Evolutionary conservation across 1,140 invertebrate species (phyloP), one percentile per base, ranked within the genome.

Genomic region (Doryteuthis pealeii): DNA sequence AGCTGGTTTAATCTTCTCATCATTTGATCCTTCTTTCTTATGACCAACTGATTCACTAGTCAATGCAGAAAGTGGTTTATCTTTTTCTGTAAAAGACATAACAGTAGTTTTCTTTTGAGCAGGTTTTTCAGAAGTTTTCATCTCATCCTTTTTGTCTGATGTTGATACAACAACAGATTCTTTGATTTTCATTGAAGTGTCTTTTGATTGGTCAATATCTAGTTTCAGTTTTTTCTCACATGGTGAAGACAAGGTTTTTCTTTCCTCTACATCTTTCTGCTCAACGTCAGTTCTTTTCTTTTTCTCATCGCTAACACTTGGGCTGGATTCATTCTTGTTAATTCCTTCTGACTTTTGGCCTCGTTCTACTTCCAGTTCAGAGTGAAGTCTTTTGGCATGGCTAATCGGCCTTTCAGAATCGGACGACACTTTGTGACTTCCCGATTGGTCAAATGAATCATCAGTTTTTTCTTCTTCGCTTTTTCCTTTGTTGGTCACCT

Each of bases 311-410:
- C 43, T 30, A 58, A n/a, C 71, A 45, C 12, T 40, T 58, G 35
- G 4, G 65, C 32, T 71, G 14, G 2, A 10, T 12, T 18, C 22
- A 68, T 30, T 5, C 43, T 71, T 71, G 5, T 68, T 4, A 22
- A 22, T 15, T 33, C 30, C 26, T 26, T 32, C 62, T 22, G 15
- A 14, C 14, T 28, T 67, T 22, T 76, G 14, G 30, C 40, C 18
- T 28, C 1, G 8, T 45, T 40, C 67, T 71, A 35, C 14, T 58
- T 32, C 74, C 92, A 91, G 78, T 92, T 90, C 35, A 93, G 84
- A 66, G 92, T 91, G 66, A 90, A 89, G 83, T 93, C 92, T 4
- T 92, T 40, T 40, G 4, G 35, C 91, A 78, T 92, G 90, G 49
- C 89, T 88, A 30, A 90, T 91, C 31, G 83, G 75, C 70, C 58